Evolutionary conservation across 2,888 invertebrate genomes (phyloP), one percentile per base, ranked within the genome.

Genomic region (Drosophila stalkeri): DNA sequence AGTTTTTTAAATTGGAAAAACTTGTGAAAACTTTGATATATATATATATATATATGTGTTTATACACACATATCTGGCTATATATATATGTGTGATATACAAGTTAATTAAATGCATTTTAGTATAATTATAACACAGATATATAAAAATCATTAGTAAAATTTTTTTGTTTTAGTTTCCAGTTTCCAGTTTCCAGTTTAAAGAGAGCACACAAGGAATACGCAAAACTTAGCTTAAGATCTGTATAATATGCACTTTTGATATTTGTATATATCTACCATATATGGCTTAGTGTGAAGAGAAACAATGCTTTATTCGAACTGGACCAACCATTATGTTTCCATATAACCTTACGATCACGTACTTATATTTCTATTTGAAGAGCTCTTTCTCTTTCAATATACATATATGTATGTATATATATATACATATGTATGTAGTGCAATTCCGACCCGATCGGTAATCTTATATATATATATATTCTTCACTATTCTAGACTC

Each of bases 101-200:
- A 47, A 31, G 11, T 72, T 43, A 47, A 39, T 3, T 57, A 56
- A 59, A 51, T 61, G 56, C 44, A 5, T 20, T 52, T 57, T 60
- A 60, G 73, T 63, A 63, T 63, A 87, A 82, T 75, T 82, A 88
- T 84, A 84, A 83, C 83, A 84, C 89, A 84, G 83, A 86, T 86
- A 88, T 68, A 39, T 51, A 33, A 66, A 84, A 88, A 77, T 77
- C 71, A 86, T 60, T 88, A 84, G 81, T 84, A 80, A 82, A 64
- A 61, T 52, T 33, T 54, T 31, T 33, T 43, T 37, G 9, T 20
- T 65, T 65, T n/a, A 23, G 18, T 74, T 69, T 66, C 65, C 74
- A 61, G 81, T 74, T 69, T 66, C 65, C 74, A 61, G 81, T 79
- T 80, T 41, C 60, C 69, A 81, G 67, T 74, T 69, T 61, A 43